phyloP scores from a whole-genome alignment of 2,113 vertebrate species.

The Lucifuga dentata region DNA sequence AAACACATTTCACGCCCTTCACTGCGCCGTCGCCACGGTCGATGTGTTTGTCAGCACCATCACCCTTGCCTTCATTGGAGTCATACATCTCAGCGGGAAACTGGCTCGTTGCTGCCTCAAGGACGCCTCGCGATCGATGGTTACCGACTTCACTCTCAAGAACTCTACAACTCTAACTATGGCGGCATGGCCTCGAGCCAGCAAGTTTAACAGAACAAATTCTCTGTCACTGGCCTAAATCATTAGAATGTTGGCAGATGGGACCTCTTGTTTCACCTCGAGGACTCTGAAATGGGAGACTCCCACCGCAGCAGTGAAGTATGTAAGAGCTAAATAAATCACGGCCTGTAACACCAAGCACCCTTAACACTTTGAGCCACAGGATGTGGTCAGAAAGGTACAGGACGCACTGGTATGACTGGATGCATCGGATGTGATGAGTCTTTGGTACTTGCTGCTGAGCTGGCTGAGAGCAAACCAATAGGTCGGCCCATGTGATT shows the following conservation, averaged over 20 bases:
- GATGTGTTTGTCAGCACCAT: constrained; percentile 25
- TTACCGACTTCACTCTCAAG: constrained; percentile 34
- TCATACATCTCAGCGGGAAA: constrained; percentile 39
- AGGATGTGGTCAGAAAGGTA: constrained; percentile 27
- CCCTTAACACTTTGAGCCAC: constrained; percentile 40
- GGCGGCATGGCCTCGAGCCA: constrained; percentile 10
- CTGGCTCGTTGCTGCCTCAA: constrained; percentile 24
- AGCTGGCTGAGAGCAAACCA: constrained; percentile 2
- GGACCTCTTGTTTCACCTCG: not conserved
- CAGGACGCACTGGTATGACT: constrained; percentile 13
- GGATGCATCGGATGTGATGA: constrained; percentile 21
- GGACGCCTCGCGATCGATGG: constrained; percentile 21
- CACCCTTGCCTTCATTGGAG: constrained; percentile 40
- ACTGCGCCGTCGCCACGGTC: constrained; percentile 3
- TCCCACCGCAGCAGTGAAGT: constrained; percentile 14
- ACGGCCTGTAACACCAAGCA: constrained; percentile 45
- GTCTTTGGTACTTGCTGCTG: constrained; percentile 5
- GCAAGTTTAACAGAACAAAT: constrained; percentile 3
- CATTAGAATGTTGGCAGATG: constrained; percentile 1
- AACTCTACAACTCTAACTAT: constrained; percentile 15
- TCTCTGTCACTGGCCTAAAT: constrained; percentile 9
- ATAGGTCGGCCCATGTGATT: constrained; percentile 19
- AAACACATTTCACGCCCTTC: constrained; percentile 39
- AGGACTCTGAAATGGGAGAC: constrained; percentile 18
- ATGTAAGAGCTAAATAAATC: constrained; percentile 18